A percentile compares a stretch with the other conserved stretches of the same genome.
phyloP scores from a whole-genome alignment of 2,888 invertebrate genomes.

The Sycophila texana region DNA sequence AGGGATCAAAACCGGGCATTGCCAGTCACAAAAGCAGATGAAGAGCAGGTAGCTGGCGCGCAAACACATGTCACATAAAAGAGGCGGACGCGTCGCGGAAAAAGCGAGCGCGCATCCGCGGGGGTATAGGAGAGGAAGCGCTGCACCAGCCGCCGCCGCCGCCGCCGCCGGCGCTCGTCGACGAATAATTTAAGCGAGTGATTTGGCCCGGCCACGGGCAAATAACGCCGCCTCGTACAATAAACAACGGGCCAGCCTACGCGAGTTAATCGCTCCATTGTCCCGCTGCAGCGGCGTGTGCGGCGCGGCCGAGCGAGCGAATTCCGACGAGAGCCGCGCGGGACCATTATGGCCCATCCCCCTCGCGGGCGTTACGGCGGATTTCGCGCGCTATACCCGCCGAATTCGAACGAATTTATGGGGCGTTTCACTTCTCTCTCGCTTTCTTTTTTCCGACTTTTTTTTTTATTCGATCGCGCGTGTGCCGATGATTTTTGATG shows the following conservation, averaged over 20 bases:
- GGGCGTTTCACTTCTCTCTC: neutral
- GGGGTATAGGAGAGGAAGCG: neutral
- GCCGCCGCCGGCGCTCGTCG: conserved; percentile 46
- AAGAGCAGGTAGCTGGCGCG: conserved; percentile 60
- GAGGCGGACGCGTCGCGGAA: neutral
- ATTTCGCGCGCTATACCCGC: conserved; percentile 27
- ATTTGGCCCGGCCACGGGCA: conserved; percentile 62
- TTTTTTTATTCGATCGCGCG: too few relatives aligned
- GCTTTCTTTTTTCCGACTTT: neutral
- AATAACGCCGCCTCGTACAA: conserved; percentile 62
- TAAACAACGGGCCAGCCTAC: conserved; percentile 67
- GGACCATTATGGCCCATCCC: conserved; percentile 5
- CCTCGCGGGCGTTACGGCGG: neutral
- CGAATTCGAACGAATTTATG: conserved; percentile 45
- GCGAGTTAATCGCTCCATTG: conserved; percentile 73
- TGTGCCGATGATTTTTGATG: too few relatives aligned
- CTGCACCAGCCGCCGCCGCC: conserved; percentile 31
- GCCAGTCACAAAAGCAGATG: conserved; percentile 53
- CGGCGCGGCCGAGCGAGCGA: conserved; percentile 65
- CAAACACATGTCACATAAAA: conserved; percentile 47
- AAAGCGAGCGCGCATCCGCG: neutral
- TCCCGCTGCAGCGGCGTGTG: conserved; percentile 57
- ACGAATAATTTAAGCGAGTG: conserved; percentile 71
- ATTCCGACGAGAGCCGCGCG: conserved; percentile 60
- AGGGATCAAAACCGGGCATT: too few relatives aligned